Percentiles rank a stretch among this genome's conserved stretches.
Evolutionary conservation across 2,888 invertebrate genomes (phyloP).

Genomic region (Lasioglossum villosulum): DNA sequence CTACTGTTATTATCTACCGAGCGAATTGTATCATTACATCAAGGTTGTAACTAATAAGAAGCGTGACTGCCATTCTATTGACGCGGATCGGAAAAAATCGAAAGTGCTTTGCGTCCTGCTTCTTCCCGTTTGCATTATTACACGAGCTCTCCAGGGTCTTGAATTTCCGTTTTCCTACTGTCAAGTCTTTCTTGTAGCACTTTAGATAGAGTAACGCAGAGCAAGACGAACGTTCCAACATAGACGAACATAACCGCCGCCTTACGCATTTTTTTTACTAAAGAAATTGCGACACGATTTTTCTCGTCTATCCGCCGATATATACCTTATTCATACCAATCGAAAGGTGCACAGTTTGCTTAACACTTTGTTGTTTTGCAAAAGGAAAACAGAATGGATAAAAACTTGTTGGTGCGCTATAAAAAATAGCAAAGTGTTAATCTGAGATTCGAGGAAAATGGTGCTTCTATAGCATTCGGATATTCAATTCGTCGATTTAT

Average conservation of each 20-base stretch:
- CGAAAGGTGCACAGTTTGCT: conserved; percentile 14
- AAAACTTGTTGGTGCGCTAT: not conserved
- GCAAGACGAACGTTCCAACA: not conserved
- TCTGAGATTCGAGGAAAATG: conserved; percentile 14
- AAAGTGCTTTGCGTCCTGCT: conserved; percentile 25
- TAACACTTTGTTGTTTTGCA: not conserved
- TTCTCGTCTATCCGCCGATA: not conserved
- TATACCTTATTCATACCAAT: not conserved
- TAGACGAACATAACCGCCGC: not conserved
- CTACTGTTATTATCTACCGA: conserved; percentile 59
- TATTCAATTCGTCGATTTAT: conserved; percentile 23
- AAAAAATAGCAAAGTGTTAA: not conserved
- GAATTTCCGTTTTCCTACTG: conserved; percentile 20
- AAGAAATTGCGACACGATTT: conserved; percentile 7
- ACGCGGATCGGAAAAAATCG: conserved; percentile 35
- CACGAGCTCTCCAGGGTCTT: conserved; percentile 19
- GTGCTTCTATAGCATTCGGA: conserved; percentile 40
- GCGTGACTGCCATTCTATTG: conserved; percentile 65
- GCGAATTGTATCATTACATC: conserved; percentile 56
- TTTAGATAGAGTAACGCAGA: not conserved
- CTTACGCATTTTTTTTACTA: not conserved
- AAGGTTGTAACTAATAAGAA: conserved; percentile 57
- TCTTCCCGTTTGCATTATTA: conserved; percentile 32
- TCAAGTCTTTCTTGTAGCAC: not conserved
- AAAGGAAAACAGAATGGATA: not conserved